These are phyloP conservation scores for Euplexia lucipara DNA, from an alignment of 2,888 invertebrate species.

Conservation along the genomic window DNA sequence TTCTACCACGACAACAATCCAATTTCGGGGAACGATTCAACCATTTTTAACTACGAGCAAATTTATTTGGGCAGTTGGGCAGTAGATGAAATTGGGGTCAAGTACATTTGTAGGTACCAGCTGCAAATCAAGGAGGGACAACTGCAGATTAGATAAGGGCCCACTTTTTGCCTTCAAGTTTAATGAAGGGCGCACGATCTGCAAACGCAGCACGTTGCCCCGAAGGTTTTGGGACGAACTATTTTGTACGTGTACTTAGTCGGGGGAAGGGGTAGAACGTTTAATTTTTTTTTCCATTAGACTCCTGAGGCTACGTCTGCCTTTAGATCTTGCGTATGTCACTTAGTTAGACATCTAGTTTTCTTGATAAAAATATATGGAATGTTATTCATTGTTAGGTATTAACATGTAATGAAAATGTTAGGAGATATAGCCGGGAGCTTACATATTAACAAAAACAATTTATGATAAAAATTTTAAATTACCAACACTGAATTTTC, in stretches of 20 bases:
- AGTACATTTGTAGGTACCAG: conserved; percentile 52
- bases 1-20: conserved; percentile 26
- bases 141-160: conserved; percentile 65
- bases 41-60: conserved; percentile 36
- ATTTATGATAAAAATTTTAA: too few species aligned
- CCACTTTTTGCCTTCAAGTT: conserved; percentile 70
- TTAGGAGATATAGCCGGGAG: too few species aligned
- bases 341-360: conserved; percentile 3
- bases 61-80: conserved; percentile 38
- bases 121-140: conserved; percentile 60
- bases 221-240: conserved; percentile 45
- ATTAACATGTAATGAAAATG: too few species aligned
- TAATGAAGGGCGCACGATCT: conserved; percentile 69
- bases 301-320: conserved; percentile 11
- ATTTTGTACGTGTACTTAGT: conserved; percentile 45
- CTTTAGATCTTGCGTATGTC: conserved; percentile 2
- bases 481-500: too few species aligned
- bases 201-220: conserved; percentile 57
- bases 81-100: conserved; percentile 52
- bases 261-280: conserved; percentile 3
- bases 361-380: conserved; percentile 1
- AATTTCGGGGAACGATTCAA: conserved; percentile 42
- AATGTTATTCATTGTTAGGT: too few species aligned
- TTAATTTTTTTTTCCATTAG: conserved; percentile 15
- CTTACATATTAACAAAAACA: too few species aligned